phyloP scores from a whole-genome alignment of 1,140 invertebrate species.

The Drosophila sechellia region DNA sequence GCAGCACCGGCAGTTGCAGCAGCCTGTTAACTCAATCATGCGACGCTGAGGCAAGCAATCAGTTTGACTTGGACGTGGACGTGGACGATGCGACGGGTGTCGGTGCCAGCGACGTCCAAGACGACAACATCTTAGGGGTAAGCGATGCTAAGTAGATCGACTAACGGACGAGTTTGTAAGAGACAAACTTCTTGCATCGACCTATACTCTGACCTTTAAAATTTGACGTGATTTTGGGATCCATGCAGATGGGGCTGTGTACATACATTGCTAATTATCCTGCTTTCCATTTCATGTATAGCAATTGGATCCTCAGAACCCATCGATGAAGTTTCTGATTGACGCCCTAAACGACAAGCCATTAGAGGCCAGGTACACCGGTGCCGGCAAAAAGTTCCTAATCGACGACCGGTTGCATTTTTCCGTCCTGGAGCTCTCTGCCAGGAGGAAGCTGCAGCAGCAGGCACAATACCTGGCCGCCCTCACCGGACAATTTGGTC shows the following conservation, averaged over 20 bases:
- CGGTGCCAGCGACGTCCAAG: conserved; percentile 6
- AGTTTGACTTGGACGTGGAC: conserved; percentile 60
- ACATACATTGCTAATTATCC: background rate
- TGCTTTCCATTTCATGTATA: background rate
- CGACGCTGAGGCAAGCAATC: conserved; percentile 38
- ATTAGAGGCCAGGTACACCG: conserved; percentile 14
- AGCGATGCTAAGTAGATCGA: conserved; percentile 32
- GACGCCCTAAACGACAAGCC: conserved; percentile 19
- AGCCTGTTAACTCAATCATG: conserved; percentile 54
- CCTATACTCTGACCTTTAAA: no score
- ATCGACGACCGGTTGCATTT: conserved; percentile 67
- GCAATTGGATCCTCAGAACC: conserved; percentile 37
- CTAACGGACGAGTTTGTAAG: conserved; percentile 17
- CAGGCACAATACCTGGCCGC: conserved; percentile 27
- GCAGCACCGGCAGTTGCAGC: conserved; percentile 47
- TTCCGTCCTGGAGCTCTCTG: conserved; percentile 49
- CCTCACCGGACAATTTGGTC: conserved; percentile 5
- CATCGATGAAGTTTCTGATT: conserved; percentile 28
- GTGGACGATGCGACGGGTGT: conserved; percentile 29
- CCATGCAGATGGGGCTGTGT: no score
- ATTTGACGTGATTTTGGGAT: background rate
- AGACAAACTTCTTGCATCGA: conserved; percentile 1
- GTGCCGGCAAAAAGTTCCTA: conserved; percentile 58
- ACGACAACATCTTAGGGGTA: conserved; percentile 58
- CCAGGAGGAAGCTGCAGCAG: conserved; percentile 39